Conservation (phyloP, 2,888 invertebrate genomes). For the Eucriotettix oculatus region DNA sequence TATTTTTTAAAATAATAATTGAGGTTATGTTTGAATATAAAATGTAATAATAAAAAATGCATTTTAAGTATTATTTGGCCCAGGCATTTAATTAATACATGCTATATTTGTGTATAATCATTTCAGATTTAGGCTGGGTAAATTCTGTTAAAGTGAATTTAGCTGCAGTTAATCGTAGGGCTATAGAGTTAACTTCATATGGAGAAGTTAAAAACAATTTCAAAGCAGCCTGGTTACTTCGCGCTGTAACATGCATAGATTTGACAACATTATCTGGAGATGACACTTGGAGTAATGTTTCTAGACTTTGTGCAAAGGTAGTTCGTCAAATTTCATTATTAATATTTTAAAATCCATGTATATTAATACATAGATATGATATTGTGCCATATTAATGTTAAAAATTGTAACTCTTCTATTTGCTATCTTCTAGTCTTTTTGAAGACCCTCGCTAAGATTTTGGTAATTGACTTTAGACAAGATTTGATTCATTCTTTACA, state of each 20-base stretch:
- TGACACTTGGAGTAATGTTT: conserved; percentile 60
- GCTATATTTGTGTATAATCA: not conserved
- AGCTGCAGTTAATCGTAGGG: conserved; percentile 35
- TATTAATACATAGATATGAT: not conserved
- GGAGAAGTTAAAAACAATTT: conserved; percentile 25
- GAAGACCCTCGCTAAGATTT: too few species aligned
- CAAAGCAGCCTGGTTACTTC: conserved; percentile 58
- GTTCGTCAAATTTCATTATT: too few species aligned
- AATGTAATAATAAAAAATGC: too few species aligned
- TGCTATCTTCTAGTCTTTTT: too few species aligned
- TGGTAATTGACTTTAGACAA: too few species aligned
- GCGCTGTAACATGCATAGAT: conserved; percentile 75
- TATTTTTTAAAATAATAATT: too few species aligned
- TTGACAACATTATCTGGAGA: conserved; percentile 82
- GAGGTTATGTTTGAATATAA: too few species aligned
- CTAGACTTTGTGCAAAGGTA: conserved; percentile 64
- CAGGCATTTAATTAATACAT: too few species aligned
- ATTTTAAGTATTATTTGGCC: too few species aligned
- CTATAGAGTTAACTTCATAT: conserved; percentile 28
- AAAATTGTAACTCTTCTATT: too few species aligned
- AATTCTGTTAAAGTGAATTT: conserved; percentile 36
- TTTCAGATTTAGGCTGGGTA: conserved; percentile 30
- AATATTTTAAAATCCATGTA: not conserved
- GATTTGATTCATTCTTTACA: too few species aligned
- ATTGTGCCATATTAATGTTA: too few species aligned